phyloP scores from a whole-genome alignment of 2,888 invertebrate species.

The Hecatera dysodea region DNA sequence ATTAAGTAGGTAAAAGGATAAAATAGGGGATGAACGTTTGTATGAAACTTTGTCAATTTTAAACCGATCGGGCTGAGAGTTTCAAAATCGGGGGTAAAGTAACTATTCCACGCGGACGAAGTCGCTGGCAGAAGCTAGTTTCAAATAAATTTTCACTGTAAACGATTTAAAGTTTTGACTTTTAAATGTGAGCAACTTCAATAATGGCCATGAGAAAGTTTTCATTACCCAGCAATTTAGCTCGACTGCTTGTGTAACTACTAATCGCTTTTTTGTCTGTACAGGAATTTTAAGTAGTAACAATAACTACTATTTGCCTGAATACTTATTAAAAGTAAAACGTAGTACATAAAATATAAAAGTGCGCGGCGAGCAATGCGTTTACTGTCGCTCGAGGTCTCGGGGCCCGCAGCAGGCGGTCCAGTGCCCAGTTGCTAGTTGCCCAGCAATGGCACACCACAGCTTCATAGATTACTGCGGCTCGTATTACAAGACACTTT shows the following conservation, averaged over 20 bases:
- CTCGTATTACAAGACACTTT: conserved; percentile 60
- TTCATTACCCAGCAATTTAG: not conserved
- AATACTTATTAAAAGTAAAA: conserved; percentile 29
- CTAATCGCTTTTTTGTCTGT: not conserved
- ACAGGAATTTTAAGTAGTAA: not conserved
- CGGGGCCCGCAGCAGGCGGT: conserved; percentile 60
- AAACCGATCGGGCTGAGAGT: too few relatives aligned
- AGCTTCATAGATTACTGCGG: conserved; percentile 52
- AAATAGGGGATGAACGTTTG: too few relatives aligned
- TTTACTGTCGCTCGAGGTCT: conserved; percentile 46
- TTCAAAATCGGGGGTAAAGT: too few relatives aligned
- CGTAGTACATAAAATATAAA: conserved; percentile 26
- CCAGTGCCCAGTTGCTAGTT: conserved; percentile 17
- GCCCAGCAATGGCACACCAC: conserved; percentile 33
- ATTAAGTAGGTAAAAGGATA: too few relatives aligned
- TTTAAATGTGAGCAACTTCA: not conserved
- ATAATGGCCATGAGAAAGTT: not conserved
- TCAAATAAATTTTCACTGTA: not conserved
- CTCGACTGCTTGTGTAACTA: not conserved
- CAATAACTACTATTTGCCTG: conserved; percentile 8
- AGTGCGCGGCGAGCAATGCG: conserved; percentile 37
- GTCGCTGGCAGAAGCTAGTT: too few relatives aligned
- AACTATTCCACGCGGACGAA: too few relatives aligned
- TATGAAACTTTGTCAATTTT: too few relatives aligned
- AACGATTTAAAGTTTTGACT: not conserved